Evolutionary conservation across 2,888 invertebrate genomes (phyloP), one percentile per base, ranked within the genome.

Genomic region (Heterodera filipjevi): DNA sequence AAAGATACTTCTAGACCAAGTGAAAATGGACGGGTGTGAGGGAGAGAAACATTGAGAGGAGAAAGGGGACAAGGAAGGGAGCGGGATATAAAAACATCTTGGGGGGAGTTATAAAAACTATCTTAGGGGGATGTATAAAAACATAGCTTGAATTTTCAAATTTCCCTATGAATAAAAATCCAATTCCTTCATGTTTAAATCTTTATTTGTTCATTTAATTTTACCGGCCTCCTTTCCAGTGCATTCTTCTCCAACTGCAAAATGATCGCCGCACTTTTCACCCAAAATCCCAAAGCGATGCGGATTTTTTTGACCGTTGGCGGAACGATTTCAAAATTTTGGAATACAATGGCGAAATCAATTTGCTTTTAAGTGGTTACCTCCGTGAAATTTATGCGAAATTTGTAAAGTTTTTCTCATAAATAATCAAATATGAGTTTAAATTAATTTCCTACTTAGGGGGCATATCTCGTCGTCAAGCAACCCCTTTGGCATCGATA

Each of bases 401-500:
- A 86, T 91, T 94, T 80, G 94, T 94, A 33, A 73, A 84, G 8
- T 10, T 19, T 78, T 59, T 46, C n/a, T n/a, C n/a, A n/a, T n/a
- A n/a, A n/a, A n/a, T n/a, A n/a, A 0, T 59, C 27, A 30, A n/a
- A 27, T 8, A 39, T 73, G 32, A 12, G 32, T 35, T 70, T 30
- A 33, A 49, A 66, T 46, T 66, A 59, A 8, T 59, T 59, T 0
- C 22, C 12, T n/a, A 12, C 27, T 59, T 27, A 92, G 91, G 93
- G 91, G 46, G 91, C 91, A 19, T 85, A 89, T 14, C 85, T 89
- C 53, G 89, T 94, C 27, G 91, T 93, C 1, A 93, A 94, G 86
- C 92, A 93, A 32, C 92, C 93, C 81, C 95, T 94, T 90, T 95
- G 94, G 94, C 93, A 93, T 89, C 92, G 94, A 73, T 95, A 94